Evolutionary conservation across 2,888 invertebrate species (phyloP).

Genomic region (Biston betularia): DNA sequence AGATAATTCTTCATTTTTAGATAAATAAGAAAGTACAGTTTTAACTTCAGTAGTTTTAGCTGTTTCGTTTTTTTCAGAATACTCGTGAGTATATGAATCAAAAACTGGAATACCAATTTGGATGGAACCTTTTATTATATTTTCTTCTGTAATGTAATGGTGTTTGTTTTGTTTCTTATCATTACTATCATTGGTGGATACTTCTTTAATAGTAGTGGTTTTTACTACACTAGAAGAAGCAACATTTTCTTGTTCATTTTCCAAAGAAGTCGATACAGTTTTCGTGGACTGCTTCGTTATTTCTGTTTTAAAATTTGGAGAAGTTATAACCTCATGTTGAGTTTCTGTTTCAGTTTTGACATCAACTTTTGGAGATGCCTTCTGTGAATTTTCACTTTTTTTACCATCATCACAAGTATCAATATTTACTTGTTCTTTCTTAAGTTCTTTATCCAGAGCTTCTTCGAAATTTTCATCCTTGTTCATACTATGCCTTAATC

Average conservation of each 20-base stretch:
- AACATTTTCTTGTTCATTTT: conserved; percentile 28
- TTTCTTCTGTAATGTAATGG: conserved; percentile 38
- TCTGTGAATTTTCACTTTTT: conserved; percentile 5
- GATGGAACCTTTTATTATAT: conserved; percentile 40
- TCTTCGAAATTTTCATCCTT: conserved; percentile 34
- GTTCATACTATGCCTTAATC: conserved; percentile 36
- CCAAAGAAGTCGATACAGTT: conserved; percentile 27
- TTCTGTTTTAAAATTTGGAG: conserved; percentile 39
- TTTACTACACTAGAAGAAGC: conserved; percentile 32
- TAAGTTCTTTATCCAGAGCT: conserved; percentile 21
- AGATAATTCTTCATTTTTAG: conserved; percentile 26
- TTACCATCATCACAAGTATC: conserved; percentile 19
- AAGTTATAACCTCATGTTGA: conserved; percentile 32
- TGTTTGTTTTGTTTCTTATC: conserved; percentile 25
- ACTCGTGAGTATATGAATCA: conserved; percentile 34
- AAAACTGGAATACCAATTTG: conserved; percentile 44
- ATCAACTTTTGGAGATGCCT: conserved; percentile 3
- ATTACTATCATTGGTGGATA: conserved; percentile 23
- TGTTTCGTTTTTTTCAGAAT: conserved; percentile 28
- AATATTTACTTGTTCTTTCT: conserved; percentile 5
- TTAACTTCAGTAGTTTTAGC: conserved; percentile 34
- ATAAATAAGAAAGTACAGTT: conserved; percentile 31
- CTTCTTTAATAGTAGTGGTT: conserved; percentile 32
- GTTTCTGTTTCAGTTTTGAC: conserved; percentile 17
- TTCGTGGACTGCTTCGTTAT: conserved; percentile 21